Base-by-base conservation (phyloP, 1,140 invertebrate species). In the Papilio glaucus region DNA sequence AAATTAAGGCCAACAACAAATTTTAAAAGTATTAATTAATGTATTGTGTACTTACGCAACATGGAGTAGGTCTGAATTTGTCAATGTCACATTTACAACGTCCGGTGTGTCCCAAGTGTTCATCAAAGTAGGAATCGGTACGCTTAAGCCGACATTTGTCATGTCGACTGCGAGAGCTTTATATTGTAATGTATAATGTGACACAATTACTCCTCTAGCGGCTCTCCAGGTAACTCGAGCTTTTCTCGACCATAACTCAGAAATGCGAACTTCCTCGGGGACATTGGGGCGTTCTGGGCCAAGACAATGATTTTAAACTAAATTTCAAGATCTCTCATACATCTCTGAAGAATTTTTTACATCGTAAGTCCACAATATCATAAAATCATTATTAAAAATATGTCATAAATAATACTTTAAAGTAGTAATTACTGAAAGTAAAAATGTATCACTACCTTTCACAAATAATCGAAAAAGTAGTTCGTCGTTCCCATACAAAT, bases 261-360 rank as follows among this genome's bases (percentile, higher is more conserved):
- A 91, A 73, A 91, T 80, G 0, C 91, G 84, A 0, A 93, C 86
- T 77, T 93, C 91, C 76, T 93, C 89, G 7, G 91, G 91, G 8
- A 85, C 81, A 29, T 82, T 88, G 21, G 91, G 91, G 4, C 88
- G 85, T 75, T 93, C 91, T 93, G 71, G 45, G 7, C 24, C 74
- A 67, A 75, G 74, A 73, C 26, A 38, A 33, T 15, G 42, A 38
- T 33, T 10, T 60, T 62, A 21, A 42, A 39, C 18, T 62, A 62
- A 72, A 2, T 33, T 33, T 6, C 2, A 33, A 33, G 6, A n/a
- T n/a, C n/a, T n/a, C n/a, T n/a, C n/a, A n/a, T n/a, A n/a, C n/a
- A n/a, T n/a, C n/a, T n/a, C n/a, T n/a, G n/a, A n/a, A n/a, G n/a
- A n/a, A n/a, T n/a, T n/a, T 33, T 33, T 33, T 33, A 33, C 29